Percentiles rank a stretch among this genome's conserved stretches.
Evolutionary conservation across 2,113 vertebrate species (phyloP).

Genomic region (Prunella fulvescens): DNA sequence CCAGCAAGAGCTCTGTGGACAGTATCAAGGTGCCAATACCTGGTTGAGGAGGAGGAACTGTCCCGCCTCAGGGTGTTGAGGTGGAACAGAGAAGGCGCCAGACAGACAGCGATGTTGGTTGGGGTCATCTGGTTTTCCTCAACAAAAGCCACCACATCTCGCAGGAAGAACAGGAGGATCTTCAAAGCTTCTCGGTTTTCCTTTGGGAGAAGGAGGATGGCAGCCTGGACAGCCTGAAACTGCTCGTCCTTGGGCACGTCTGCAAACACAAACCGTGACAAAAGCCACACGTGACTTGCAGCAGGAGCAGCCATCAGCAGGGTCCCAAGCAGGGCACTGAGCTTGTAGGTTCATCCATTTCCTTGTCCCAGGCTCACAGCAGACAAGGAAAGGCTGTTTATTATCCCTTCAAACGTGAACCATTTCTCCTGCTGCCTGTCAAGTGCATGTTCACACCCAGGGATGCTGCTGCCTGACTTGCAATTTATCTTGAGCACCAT

Average conservation of each 20-base stretch:
- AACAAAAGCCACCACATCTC: slow-evolving; percentile 80
- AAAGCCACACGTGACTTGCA: not conserved
- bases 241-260: slow-evolving; percentile 85
- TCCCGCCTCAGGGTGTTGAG: slow-evolving; percentile 80
- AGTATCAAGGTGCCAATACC: slow-evolving; percentile 52
- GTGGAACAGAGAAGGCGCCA: slow-evolving; percentile 88
- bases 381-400: not conserved
- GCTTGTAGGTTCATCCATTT: not conserved
- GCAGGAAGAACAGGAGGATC: slow-evolving; percentile 81
- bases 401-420: not conserved
- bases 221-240: slow-evolving; percentile 80
- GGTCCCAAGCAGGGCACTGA: not conserved
- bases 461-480: not conserved
- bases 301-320: not conserved
- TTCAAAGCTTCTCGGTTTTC: slow-evolving; percentile 84
- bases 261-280: not conserved
- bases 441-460: not conserved
- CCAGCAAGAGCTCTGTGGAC: not conserved
- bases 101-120: slow-evolving; percentile 86
- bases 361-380: not conserved
- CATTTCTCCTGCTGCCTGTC: not conserved
- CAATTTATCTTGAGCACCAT: not conserved
- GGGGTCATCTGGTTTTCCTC: slow-evolving; percentile 90
- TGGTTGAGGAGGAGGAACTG: slow-evolving; percentile 61
- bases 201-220: slow-evolving; percentile 84